Base-by-base conservation (phyloP, 2,797 vertebrate species). In the Ctenopoma multispine region DNA sequence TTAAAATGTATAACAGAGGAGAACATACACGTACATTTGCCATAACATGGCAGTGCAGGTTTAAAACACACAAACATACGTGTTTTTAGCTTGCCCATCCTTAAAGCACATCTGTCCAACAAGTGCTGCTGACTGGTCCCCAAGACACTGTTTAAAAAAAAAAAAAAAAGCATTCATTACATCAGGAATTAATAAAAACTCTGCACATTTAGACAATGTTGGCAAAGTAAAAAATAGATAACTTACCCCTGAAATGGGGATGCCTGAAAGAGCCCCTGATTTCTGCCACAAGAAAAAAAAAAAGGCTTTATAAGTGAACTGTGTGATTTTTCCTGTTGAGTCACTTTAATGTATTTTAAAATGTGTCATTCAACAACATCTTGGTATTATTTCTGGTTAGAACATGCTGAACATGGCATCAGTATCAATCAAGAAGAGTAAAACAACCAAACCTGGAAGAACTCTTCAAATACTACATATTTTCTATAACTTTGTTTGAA, bases 81-180 rank as follows among this genome's bases (percentile, higher is more conserved):
- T 99, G 88, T 99, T 99, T 94, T 99, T 99, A 23, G 97, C 97
- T 67, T 98, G 96, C 7, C 98, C 98, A 20, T 98, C 96, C 87
- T 94, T 92, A 72, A 99, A 99, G 82, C 97, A 99, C 97, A 98
- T 98, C 90, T 99, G 98, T 80, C 98, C 98, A 51, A 99, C 97
- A 9, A 99, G 94, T 3, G 98, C 98, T 69, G 98, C 97, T n/a
- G 96, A 97, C 72, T 99, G 97, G 89, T 99, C 98, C 57, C 98
- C 98, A 21, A 99, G 94, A 91, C 97, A 99, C 98, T 99, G 89
- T 46, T 11, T 0, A n/a, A n/a, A n/a, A n/a, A n/a, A n/a, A n/a
- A n/a, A 8, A n/a, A 51, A 3, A 14, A 4, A 54, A 0, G 6
- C 4, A 36, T 4, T 24, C 0, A n/a, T 61, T n/a, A 40, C 23